phyloP scores from a whole-genome alignment of 2,113 vertebrate genomes.

The Hemiprocne comata region DNA sequence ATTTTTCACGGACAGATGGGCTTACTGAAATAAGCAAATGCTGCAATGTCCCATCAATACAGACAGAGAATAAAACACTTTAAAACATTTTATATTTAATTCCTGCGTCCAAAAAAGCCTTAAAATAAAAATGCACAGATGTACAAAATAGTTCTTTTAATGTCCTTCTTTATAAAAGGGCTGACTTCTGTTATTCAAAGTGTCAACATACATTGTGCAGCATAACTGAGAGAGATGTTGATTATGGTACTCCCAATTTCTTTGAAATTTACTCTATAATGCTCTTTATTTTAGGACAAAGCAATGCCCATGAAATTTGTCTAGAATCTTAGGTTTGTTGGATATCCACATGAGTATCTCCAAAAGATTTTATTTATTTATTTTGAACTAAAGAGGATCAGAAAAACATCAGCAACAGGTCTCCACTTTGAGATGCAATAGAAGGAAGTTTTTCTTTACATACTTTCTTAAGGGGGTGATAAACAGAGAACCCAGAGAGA shows the following conservation, averaged over 20 bases:
- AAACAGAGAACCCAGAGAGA: not conserved
- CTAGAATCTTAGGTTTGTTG: conserved; percentile 25
- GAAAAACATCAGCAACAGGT: not conserved
- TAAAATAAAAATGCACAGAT: conserved; percentile 62
- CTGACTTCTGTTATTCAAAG: conserved; percentile 51
- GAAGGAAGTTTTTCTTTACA: not conserved
- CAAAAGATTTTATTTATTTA: not conserved
- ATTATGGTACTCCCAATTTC: conserved; percentile 19
- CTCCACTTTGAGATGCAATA: conserved; percentile 2
- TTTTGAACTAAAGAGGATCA: not conserved
- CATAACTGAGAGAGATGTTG: conserved; percentile 56
- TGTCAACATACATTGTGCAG: conserved; percentile 39
- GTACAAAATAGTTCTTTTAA: conserved; percentile 43
- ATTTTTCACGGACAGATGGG: conserved; percentile 56
- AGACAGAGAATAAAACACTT: conserved; percentile 43
- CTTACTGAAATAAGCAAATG: conserved; percentile 69
- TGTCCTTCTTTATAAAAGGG: conserved; percentile 44
- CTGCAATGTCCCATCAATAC: conserved; percentile 52
- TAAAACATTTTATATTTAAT: conserved; percentile 52
- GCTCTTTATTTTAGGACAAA: conserved; percentile 34
- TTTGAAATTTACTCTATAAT: conserved; percentile 50
- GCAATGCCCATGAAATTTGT: not conserved
- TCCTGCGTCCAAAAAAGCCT: conserved; percentile 26
- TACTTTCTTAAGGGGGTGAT: not conserved
- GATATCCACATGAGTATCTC: not conserved